Base-by-base conservation (phyloP, 2,888 invertebrate species). In the Crossocerus cetratus region DNA sequence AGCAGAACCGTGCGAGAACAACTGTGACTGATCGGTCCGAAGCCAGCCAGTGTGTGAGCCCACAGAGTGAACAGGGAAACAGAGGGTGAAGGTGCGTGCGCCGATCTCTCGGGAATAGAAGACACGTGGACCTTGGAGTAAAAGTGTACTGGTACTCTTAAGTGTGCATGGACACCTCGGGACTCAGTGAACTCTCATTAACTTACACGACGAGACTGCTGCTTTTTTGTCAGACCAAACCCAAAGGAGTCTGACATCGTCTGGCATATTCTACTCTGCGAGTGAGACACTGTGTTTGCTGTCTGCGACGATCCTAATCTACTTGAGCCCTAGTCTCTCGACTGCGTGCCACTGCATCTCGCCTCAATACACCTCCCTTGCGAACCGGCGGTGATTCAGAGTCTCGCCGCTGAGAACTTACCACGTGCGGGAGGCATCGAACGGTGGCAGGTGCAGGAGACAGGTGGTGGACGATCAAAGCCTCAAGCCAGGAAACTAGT, bases 361-460 rank as follows among this genome's bases (percentile, higher is more conserved):
- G 11, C 32, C 8, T 32, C 8, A 32, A 32, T 32, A 4, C 32
- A 32, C 2, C 32, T 32, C 1, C 32, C 11, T 32, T 32, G 5
- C 11, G 5, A 4, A 4, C 18, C 14, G n/a, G 55, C 23, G 49
- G 63, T 49, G 49, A 70, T 60, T 54, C 62, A 59, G 58, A 63
- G 58, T 53, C 53, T 63, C 49, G 55, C 18, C 45, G 60, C 22
- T 21, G 44, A 66, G 59, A 49, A 49, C 16, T 4, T 16, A 67
- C 56, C 71, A 71, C 70, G 76, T 72, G 82, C 69, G 73, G 73
- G 78, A 72, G 81, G 79, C 72, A 61, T 69, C 68, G 74, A 76
- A 60, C 75, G 72, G 72, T 72, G 74, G 75, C 80, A 83, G 83
- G 83, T 84, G 84, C 70, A 65, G 71, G 65, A 77, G 79, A 76